Evolutionary conservation across 2,113 vertebrate genomes (phyloP).

Genomic region (Trichechus manatus): DNA sequence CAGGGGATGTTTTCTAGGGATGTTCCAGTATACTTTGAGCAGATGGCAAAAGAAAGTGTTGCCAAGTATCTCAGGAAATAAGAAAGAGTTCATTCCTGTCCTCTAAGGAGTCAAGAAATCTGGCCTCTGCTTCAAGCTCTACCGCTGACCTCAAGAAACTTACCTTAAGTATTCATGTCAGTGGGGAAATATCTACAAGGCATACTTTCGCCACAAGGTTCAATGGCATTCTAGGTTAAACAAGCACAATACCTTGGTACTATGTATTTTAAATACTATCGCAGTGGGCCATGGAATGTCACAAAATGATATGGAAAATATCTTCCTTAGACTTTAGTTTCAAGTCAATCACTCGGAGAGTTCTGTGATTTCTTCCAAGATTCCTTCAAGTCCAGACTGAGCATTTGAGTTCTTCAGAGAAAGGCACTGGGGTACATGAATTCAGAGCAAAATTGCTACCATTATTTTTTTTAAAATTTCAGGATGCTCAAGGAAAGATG

Average conservation of each 20-base stretch:
- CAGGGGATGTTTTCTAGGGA: not conserved
- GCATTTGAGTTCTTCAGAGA: slow-evolving; percentile 18
- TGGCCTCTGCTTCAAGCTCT: not conserved
- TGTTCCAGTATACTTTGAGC: not conserved
- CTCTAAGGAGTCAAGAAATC: not conserved
- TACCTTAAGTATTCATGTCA: not conserved
- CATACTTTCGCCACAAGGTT: not conserved
- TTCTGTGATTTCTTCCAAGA: not conserved
- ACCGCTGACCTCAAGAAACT: not conserved
- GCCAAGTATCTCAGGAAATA: not conserved
- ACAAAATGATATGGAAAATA: not conserved
- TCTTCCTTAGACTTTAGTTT: not conserved
- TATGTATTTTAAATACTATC: not conserved
- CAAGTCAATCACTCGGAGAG: not conserved
- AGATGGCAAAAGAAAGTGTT: not conserved
- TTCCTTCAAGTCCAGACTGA: not conserved
- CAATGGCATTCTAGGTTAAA: not conserved
- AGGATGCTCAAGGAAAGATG: slow-evolving; percentile 1
- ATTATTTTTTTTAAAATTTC: not conserved
- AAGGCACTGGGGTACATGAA: not conserved
- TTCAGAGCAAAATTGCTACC: not conserved
- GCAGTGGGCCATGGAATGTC: not conserved
- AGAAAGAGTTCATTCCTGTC: not conserved
- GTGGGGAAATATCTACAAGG: not conserved
- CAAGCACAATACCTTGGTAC: not conserved